Base-by-base conservation (phyloP, 2,113 vertebrate genomes). In the Archilochus colubris region DNA sequence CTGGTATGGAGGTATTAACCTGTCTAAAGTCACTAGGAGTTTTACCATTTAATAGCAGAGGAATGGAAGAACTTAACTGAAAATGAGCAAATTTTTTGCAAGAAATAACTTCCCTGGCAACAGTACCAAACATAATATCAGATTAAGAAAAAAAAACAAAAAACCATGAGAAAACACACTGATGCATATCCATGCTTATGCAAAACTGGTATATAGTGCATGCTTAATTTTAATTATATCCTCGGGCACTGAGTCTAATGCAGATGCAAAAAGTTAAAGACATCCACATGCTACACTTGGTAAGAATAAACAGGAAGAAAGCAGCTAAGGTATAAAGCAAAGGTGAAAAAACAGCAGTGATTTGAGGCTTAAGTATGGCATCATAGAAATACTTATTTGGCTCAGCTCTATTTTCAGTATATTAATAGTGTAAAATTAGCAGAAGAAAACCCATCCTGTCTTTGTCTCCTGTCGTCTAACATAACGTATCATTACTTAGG, bases 261-360 rank as follows among this genome's bases (percentile, higher is more conserved):
- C 67, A 89, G 72, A 86, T 61, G 67, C 87, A 96, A 91, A 59
- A 95, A 83, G 63, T 91, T 86, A 85, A 85, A 91, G n/a, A 48
- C 24, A 36, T 15, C 59, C 46, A 85, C 74, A 36, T 88, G 75
- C 68, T 93, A 89, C 79, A 73, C 48, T 86, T 68, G 82, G 27
- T 62, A 91, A 54, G 72, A 94, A 88, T 59, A 67, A 93, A 96
- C 77, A 33, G 54, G 79, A 81, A 94, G 5, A 83, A 21, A 75
- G 15, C 2, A 93, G 38, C 68, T 82, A 81, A 88, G 48, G 43
- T 67, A 66, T 23, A 27, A 59, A 66, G 64, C 23, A 92, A 88
- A 86, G 53, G 30, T 7, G 12, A 90, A 67, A 89, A 89, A 63
- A 40, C 48, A 82, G 67, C 40, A 73, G 83, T 54, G 54, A 38